Conservation (phyloP, 2,113 vertebrate genomes). For the Nycticorax nycticorax region DNA sequence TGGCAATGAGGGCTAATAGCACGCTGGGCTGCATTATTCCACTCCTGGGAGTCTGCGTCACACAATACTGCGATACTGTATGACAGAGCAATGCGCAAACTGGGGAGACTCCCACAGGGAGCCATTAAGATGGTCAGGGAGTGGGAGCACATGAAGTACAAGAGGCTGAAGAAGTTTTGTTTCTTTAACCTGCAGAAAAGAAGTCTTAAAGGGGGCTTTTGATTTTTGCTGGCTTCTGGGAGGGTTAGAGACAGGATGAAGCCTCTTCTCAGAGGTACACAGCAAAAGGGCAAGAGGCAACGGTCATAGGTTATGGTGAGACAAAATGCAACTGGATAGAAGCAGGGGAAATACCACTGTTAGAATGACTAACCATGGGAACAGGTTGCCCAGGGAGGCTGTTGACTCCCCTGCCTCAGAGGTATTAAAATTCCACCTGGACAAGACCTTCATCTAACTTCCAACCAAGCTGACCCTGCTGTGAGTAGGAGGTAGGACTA, state of each 20-base stretch:
- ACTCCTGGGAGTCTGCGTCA: background rate
- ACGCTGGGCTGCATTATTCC: background rate
- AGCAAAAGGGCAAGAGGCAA: background rate
- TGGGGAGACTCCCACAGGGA: background rate
- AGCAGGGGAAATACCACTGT: fast-evolving
- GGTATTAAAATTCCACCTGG: background rate
- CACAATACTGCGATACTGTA: background rate
- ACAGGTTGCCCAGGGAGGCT: background rate
- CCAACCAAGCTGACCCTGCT: background rate
- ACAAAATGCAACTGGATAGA: background rate
- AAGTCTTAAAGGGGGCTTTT: background rate
- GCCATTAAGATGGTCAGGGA: background rate
- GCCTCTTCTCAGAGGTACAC: background rate
- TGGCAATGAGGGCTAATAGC: background rate
- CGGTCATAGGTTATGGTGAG: background rate
- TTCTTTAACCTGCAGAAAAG: background rate
- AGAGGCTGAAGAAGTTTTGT: background rate
- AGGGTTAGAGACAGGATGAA: background rate
- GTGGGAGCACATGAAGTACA: background rate
- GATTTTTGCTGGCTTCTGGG: background rate
- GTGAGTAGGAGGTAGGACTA: background rate
- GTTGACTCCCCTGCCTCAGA: background rate
- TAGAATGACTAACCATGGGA: background rate
- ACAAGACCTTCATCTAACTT: background rate
- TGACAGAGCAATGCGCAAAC: background rate